These are phyloP conservation scores for Ochropacha duplaris DNA, from an alignment of 2,888 invertebrate species.

Conservation along the genomic window DNA sequence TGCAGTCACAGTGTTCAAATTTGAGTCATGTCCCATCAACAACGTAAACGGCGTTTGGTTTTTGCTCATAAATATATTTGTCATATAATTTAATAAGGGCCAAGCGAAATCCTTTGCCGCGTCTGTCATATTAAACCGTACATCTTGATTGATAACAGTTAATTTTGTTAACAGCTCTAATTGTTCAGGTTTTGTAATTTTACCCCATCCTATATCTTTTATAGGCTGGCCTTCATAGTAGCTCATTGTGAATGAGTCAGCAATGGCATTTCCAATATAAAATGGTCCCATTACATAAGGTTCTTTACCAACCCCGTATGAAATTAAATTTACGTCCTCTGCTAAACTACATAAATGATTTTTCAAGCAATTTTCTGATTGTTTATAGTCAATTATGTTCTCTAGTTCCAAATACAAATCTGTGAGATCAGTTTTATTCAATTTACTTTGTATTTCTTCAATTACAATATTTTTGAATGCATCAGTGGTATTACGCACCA, in stretches of 20 bases:
- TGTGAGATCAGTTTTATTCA: slow-evolving; percentile 38
- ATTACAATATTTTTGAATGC: slow-evolving; percentile 33
- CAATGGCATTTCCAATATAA: slow-evolving; percentile 41
- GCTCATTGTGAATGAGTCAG: slow-evolving; percentile 65
- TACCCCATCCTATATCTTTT: slow-evolving; percentile 62
- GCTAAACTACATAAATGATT: slow-evolving; percentile 49
- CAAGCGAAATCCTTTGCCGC: slow-evolving; percentile 46
- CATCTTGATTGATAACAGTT: slow-evolving; percentile 52
- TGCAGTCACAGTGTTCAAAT: slow-evolving; percentile 48
- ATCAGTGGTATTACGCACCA: slow-evolving; percentile 42
- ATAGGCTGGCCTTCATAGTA: slow-evolving; percentile 58
- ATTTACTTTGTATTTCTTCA: slow-evolving; percentile 48
- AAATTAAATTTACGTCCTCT: slow-evolving; percentile 33
- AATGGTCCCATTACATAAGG: slow-evolving; percentile 56
- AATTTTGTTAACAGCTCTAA: slow-evolving; percentile 48
- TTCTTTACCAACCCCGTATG: slow-evolving; percentile 44
- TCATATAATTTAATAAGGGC: slow-evolving; percentile 52
- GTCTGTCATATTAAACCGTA: slow-evolving; percentile 51
- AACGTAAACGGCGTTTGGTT: slow-evolving; percentile 41
- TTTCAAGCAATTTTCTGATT: slow-evolving; percentile 48
- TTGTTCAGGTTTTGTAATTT: slow-evolving; percentile 40
- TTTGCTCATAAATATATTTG: slow-evolving; percentile 33
- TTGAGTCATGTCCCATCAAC: slow-evolving; percentile 67
- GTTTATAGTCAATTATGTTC: slow-evolving; percentile 50
- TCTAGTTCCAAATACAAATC: slow-evolving; percentile 45